phyloP scores from a whole-genome alignment of 1,140 invertebrate species.

The Berghia stephanieae region DNA sequence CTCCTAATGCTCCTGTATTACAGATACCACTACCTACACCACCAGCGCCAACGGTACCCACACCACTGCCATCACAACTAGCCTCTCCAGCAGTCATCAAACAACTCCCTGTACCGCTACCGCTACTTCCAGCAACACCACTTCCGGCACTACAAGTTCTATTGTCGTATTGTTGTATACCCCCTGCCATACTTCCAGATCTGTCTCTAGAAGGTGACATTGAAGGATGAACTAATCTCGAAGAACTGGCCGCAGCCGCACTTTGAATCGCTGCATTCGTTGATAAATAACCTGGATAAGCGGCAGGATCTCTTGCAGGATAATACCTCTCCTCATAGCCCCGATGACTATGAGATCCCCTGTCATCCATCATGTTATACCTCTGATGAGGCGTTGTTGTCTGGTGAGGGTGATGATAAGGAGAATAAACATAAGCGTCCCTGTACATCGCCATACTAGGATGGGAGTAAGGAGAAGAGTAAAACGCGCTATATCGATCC shows the following conservation, averaged over 20 bases:
- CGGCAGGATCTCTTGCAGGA: slow-evolving; percentile 43
- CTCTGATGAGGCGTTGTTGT: slow-evolving; percentile 40
- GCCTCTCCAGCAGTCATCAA: background rate
- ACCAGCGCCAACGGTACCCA: background rate
- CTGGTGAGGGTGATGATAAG: slow-evolving; percentile 28
- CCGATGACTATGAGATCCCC: slow-evolving; percentile 41
- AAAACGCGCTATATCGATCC: slow-evolving; percentile 58
- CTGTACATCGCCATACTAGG: slow-evolving; percentile 43
- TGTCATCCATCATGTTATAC: slow-evolving; percentile 46
- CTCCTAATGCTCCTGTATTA: too few relatives aligned
- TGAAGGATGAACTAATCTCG: slow-evolving; percentile 35
- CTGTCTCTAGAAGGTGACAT: slow-evolving; percentile 18
- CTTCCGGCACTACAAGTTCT: background rate
- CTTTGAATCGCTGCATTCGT: slow-evolving; percentile 40
- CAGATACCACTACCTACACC: too few relatives aligned
- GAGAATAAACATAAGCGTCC: slow-evolving; percentile 48
- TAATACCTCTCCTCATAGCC: slow-evolving; percentile 51
- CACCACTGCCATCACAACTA: background rate
- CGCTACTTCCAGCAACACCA: background rate
- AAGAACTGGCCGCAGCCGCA: slow-evolving; percentile 33
- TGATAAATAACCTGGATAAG: slow-evolving; percentile 48
- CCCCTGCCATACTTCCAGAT: slow-evolving; percentile 23
- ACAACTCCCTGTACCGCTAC: background rate
- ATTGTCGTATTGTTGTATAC: slow-evolving; percentile 5
- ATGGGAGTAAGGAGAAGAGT: slow-evolving; percentile 47